A percentile compares a stretch with the other conserved stretches of the same genome.
Conservation (phyloP, 2,888 invertebrate genomes). For the Eupithecia tripunctaria region DNA sequence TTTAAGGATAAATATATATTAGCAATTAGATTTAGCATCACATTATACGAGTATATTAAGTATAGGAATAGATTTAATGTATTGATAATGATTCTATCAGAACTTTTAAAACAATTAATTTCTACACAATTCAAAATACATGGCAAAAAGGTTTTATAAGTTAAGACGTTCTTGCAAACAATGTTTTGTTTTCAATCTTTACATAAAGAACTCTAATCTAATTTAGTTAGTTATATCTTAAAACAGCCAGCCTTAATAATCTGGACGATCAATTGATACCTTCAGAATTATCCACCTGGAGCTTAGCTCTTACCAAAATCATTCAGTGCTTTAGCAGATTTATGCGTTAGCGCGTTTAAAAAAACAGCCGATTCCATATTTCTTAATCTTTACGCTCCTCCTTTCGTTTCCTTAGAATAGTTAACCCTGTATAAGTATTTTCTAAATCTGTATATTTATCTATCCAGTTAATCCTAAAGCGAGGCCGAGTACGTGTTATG, state of each 20-base stretch:
- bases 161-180: background rate
- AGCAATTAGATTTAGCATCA: background rate
- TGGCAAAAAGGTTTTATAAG: background rate
- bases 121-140: background rate
- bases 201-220: background rate
- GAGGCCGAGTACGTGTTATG: constrained; percentile 10
- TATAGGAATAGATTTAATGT: background rate
- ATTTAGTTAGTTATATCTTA: background rate
- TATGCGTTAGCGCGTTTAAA: background rate
- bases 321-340: background rate
- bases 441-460: constrained; percentile 11
- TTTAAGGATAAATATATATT: background rate
- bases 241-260: background rate
- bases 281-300: background rate
- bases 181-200: background rate
- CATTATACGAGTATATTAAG: too few species aligned
- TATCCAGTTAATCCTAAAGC: constrained; percentile 12
- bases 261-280: background rate
- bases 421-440: background rate
- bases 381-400: background rate
- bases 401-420: background rate
- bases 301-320: background rate
- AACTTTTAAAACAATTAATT: background rate
- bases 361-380: background rate
- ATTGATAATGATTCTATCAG: background rate